Conservation (phyloP, 2,888 invertebrate species). For the Deroplatys truncata region DNA sequence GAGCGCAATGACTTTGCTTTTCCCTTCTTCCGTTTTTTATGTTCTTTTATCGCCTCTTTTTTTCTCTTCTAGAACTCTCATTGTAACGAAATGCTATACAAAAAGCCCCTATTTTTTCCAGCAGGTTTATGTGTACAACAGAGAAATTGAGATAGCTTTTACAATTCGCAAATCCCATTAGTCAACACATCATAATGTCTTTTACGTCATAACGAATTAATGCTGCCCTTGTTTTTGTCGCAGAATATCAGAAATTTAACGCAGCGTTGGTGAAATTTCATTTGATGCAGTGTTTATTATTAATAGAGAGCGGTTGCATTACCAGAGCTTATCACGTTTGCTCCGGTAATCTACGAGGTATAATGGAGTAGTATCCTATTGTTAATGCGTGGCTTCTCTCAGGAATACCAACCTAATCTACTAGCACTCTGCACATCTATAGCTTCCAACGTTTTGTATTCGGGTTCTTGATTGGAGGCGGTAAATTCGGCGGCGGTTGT, state of each 20-base stretch:
- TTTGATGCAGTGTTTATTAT: constrained; percentile 8
- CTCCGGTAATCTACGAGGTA: neutral
- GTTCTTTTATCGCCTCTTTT: neutral
- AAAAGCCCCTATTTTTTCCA: neutral
- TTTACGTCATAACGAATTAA: neutral
- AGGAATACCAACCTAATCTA: neutral
- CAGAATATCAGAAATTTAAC: neutral
- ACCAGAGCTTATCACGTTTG: neutral
- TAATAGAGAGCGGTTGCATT: neutral
- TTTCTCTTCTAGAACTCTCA: neutral
- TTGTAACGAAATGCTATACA: neutral
- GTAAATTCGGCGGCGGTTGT: neutral
- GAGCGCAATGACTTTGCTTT: too few relatives aligned
- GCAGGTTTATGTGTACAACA: neutral
- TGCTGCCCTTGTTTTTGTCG: neutral
- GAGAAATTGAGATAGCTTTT: neutral
- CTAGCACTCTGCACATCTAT: neutral
- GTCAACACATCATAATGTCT: neutral
- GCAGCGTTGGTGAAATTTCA: neutral
- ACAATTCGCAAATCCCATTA: neutral
- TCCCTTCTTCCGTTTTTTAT: too few relatives aligned
- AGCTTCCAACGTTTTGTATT: neutral
- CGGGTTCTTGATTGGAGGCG: neutral
- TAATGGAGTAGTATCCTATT: neutral
- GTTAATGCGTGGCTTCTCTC: neutral